Percentiles rank a stretch among this genome's conserved stretches.
These are phyloP conservation scores for Callyntrura sp. DNA, from an alignment of 2,888 invertebrate genomes.

Conservation along the genomic window DNA sequence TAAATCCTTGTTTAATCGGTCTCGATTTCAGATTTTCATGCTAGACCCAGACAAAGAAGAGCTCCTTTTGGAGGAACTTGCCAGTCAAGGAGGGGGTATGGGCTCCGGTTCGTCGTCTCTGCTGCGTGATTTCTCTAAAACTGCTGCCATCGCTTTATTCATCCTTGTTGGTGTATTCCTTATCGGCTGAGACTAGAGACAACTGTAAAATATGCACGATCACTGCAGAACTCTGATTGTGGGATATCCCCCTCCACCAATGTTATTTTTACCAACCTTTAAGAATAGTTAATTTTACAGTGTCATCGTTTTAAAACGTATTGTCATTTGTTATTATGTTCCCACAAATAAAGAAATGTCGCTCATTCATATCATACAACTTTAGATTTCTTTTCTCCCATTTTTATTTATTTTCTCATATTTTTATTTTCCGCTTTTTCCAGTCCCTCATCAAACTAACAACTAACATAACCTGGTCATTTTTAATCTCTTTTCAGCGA, in stretches of 20 bases:
- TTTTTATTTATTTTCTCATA: neutral
- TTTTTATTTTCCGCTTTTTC: neutral
- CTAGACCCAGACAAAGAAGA: constrained; percentile 78
- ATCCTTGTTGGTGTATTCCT: constrained; percentile 27
- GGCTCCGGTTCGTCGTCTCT: constrained; percentile 2
- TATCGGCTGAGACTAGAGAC: neutral
- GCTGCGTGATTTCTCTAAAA: neutral
- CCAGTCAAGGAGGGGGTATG: constrained; percentile 49
- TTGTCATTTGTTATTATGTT: too few relatives aligned
- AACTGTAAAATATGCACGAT: too few relatives aligned
- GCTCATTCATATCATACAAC: too few relatives aligned
- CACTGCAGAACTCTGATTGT: too few relatives aligned
- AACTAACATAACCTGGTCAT: neutral
- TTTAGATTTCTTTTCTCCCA: too few relatives aligned
- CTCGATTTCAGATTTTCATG: constrained; percentile 66
- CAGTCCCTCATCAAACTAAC: neutral
- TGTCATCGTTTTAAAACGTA: too few relatives aligned
- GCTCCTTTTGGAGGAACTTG: constrained; percentile 76
- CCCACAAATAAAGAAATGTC: too few relatives aligned
- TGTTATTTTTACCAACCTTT: too few relatives aligned
- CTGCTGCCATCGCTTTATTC: constrained; percentile 23
- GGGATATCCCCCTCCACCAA: too few relatives aligned
- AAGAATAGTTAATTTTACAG: too few relatives aligned
- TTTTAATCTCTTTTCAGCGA: too few relatives aligned
- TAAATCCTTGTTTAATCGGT: too few relatives aligned